Percentiles rank a stretch among this genome's conserved stretches.
phyloP scores from a whole-genome alignment of 2,888 invertebrate genomes.

The Epinotia nisella region DNA sequence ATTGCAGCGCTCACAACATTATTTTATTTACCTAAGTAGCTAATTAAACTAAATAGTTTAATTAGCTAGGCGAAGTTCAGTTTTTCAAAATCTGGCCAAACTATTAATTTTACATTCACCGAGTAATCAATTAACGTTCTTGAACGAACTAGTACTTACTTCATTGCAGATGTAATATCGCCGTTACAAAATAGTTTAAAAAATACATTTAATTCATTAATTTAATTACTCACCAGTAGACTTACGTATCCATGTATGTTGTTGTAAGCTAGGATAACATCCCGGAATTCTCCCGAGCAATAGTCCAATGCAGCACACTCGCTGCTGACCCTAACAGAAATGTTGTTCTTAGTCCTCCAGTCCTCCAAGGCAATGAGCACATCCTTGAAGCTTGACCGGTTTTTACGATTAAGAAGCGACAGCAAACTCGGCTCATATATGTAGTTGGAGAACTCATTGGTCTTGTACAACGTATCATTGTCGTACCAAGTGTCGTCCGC shows the following conservation, averaged over 20 bases:
- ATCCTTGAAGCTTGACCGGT: slow-evolving; percentile 68
- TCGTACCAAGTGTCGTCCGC: slow-evolving; percentile 63
- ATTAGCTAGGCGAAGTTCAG: too few species aligned
- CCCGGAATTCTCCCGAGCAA: slow-evolving; percentile 85
- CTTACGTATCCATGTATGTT: slow-evolving; percentile 93
- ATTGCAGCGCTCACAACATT: too few species aligned
- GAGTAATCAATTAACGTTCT: too few species aligned
- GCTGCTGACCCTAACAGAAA: slow-evolving; percentile 67
- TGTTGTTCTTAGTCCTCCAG: slow-evolving; percentile 71
- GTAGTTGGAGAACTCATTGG: slow-evolving; percentile 57
- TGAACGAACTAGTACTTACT: background rate
- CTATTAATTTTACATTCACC: too few species aligned
- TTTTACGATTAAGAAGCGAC: slow-evolving; percentile 66
- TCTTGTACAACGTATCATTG: slow-evolving; percentile 46
- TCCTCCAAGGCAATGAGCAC: slow-evolving; percentile 71
- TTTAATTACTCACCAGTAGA: slow-evolving; percentile 86
- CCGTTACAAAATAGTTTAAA: too few species aligned
- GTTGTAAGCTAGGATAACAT: slow-evolving; percentile 87
- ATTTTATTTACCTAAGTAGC: too few species aligned
- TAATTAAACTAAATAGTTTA: too few species aligned
- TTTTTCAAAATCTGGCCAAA: too few species aligned
- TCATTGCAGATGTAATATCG: background rate
- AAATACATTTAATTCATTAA: background rate
- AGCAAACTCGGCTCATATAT: slow-evolving; percentile 68
- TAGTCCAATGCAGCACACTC: slow-evolving; percentile 78